Base-by-base conservation (phyloP, 1,140 invertebrate species). In the Idris sp. region DNA sequence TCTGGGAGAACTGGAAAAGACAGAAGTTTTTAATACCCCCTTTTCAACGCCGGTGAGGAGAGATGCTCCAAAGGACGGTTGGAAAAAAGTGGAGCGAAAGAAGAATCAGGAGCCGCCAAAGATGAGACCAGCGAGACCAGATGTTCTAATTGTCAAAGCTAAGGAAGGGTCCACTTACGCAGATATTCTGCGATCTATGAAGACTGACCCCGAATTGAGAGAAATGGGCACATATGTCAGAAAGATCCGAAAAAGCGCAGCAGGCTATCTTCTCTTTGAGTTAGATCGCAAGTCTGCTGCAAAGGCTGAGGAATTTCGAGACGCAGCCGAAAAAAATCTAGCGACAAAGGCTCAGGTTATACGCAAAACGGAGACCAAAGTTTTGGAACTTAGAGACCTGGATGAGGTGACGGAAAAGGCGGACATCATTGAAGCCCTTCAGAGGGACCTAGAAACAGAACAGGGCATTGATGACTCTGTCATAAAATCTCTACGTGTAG, bases 101-200 rank as follows among this genome's bases (percentile, higher is more conserved):
- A 40, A 19, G 36, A 40, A 19, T 9, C 15, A 5, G 36, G 19
- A 22, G 11, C 5, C 2, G 4, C 15, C 4, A 10, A 14, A 16
- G 9, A 5, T 7, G 36, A 18, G 18, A 40, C 16, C 36, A 9
- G 28, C n/a, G 28, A 4, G n/a, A 4, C 40, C 43, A 46, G 26
- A 16, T 10, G 43, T 14, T 6, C 3, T 46, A 2, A n/a, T 46
- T 7, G 15, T 30, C 7, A 31, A 30, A 26, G 43, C 25, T 2
- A 8, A 31, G 43, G 43, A 46, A 7, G 2, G n/a, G n/a, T 4
- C 4, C 5, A 5, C 28, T 2, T 31, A 31, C n/a, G 28, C 28
- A 13, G 26, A 46, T 11, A 46, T 22, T 16, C 43, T 46, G 1
- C 25, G 43, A 13, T 8, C 4, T 7, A 30, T 46, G 43, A 46